Evolutionary conservation across 2,113 vertebrate species (phyloP), one percentile per base, ranked within the genome.

Genomic region (Menidia beryllina): DNA sequence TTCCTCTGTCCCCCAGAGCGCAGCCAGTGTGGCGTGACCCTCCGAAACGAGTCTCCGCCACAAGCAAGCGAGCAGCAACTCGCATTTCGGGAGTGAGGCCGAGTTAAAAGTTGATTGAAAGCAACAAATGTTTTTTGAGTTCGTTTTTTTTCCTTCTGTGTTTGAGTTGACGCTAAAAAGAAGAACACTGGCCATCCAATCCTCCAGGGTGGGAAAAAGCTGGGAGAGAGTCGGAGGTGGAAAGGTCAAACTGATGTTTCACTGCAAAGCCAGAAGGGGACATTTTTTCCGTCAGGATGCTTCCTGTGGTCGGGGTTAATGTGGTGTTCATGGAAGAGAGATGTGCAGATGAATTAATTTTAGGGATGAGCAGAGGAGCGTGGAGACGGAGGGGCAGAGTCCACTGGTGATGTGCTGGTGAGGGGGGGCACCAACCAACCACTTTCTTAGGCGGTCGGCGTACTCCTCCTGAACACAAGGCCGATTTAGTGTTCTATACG

Each of bases 281-380:
- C 81, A 77, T 91, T 88, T 88, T 92, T 93, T 93, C 90, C 89
- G 11, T 81, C 82, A 93, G 93, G 91, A 93, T 93, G 91, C 87
- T 85, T 93, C 88, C 82, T 77, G 86, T 64, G 84, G 83, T 88
- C 76, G 13, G 88, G 88, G 91, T 93, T 93, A 93, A 92, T 92
- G 90, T 92, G 86, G 80, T 90, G 85, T 83, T 84, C 68, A 69
- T 86, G 50, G 79, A 74, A 90, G 79, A 69, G 90, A 93, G 93
- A 93, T 93, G 93, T 94, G 92, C 91, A 80, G 89, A 92, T 94
- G 93, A 93, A 94, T 95, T 94, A 90, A 90, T 93, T 94, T 93
- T 89, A 83, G 63, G 89, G 89, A 89, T 92, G 91, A 91, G 93
- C 94, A 94, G 72, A 92, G 90, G 85, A 94, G 91, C 92, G 71